These are phyloP conservation scores for Oophaga pumilio DNA, from an alignment of 2,113 vertebrate genomes.

Conservation along the genomic window DNA sequence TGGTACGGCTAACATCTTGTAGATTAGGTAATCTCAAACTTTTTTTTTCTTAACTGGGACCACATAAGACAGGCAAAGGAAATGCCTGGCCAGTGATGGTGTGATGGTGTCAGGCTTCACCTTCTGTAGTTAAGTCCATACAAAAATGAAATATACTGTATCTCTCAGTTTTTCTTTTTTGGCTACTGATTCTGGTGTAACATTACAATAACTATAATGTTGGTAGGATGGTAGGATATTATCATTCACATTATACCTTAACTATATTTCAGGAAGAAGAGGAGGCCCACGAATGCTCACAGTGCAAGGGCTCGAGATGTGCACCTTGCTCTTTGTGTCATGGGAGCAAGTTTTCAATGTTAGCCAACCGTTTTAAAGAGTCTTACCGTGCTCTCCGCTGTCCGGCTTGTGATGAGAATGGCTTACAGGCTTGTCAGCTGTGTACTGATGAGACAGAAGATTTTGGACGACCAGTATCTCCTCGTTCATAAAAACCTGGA, in stretches of 20 bases:
- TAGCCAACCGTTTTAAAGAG: constrained; percentile 93
- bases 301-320: constrained; percentile 86
- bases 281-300: constrained; percentile 70
- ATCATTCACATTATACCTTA: background rate
- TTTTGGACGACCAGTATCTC: constrained; percentile 1
- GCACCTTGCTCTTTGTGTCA: constrained; percentile 94
- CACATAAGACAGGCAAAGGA: no score
- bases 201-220: background rate
- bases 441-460: constrained; percentile 66
- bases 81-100: no score
- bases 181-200: background rate
- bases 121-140: no score
- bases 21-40: no score
- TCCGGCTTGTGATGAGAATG: constrained; percentile 88
- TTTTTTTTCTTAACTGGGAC: no score
- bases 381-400: constrained; percentile 90
- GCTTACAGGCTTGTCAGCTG: constrained; percentile 84
- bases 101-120: no score
- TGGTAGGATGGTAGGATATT: background rate
- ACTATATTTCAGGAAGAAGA: constrained; percentile 68
- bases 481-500: background rate
- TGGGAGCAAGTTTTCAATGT: constrained; percentile 96
- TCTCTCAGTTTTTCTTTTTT: no score
- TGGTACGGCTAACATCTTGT: no score
- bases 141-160: no score